Percentiles rank a stretch among this genome's conserved stretches.
These are phyloP conservation scores for Sardinella longiceps DNA, from an alignment of 2,797 vertebrate genomes.

Conservation along the genomic window DNA sequence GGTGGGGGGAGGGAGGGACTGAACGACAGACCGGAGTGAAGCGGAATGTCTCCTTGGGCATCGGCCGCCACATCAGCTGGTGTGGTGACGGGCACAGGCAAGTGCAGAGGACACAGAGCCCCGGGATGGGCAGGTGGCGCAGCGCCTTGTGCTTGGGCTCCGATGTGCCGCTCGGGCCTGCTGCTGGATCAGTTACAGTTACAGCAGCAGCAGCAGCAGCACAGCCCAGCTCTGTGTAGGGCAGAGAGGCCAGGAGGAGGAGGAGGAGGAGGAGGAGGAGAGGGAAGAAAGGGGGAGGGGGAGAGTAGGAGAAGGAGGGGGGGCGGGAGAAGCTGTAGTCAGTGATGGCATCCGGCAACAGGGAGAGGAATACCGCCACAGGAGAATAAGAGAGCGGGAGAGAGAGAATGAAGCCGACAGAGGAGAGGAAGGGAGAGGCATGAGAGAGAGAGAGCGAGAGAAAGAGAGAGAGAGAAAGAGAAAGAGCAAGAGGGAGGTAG, in stretches of 20 bases:
- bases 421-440: neutral
- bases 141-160: constrained; percentile 53
- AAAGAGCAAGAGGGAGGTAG: constrained; percentile 4
- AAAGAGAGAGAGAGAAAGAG: constrained; percentile 30
- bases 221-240: neutral
- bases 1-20: too few relatives aligned
- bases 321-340: constrained; percentile 23
- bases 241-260: neutral
- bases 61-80: constrained; percentile 30
- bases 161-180: constrained; percentile 45
- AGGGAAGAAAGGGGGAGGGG: constrained; percentile 29
- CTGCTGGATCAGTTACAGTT: constrained; percentile 56
- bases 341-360: constrained; percentile 25
- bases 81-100: constrained; percentile 60
- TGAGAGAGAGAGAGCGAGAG: constrained; percentile 27
- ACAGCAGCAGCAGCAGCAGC: neutral
- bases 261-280: neutral
- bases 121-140: constrained; percentile 49
- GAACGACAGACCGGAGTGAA: neutral
- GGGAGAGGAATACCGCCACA: constrained; percentile 28
- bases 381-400: neutral
- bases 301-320: constrained; percentile 33
- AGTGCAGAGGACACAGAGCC: constrained; percentile 37
- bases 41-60: constrained; percentile 7
- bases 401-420: neutral